Evolutionary conservation across 2,113 vertebrate genomes (phyloP).

Genomic region (Hiodon alosoides): DNA sequence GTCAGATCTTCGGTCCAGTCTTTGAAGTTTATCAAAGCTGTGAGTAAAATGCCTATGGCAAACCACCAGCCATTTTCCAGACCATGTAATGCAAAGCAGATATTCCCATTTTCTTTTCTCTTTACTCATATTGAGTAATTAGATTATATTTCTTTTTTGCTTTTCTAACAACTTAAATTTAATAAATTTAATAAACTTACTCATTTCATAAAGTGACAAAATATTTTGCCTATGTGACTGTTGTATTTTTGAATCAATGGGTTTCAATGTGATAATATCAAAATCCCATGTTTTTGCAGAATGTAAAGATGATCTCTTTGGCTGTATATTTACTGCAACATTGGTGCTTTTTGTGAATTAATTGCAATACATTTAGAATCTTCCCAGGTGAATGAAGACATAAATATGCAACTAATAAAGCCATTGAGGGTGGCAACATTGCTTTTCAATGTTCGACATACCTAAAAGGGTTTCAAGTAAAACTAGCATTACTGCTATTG

Average conservation of each 20-base stretch:
- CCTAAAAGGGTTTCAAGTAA: too few relatives aligned
- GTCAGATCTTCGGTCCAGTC: slow-evolving; percentile 69
- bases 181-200: too few relatives aligned
- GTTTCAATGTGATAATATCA: background rate
- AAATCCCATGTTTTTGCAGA: background rate
- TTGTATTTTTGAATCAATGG: background rate
- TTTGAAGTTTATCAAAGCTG: slow-evolving; percentile 80
- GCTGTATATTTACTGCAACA: background rate
- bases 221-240: background rate
- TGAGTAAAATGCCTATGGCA: slow-evolving; percentile 57
- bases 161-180: background rate
- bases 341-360: too few relatives aligned
- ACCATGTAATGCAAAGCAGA: slow-evolving; percentile 77
- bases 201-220: too few relatives aligned
- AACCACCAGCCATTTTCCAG: slow-evolving; percentile 69
- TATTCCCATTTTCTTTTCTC: slow-evolving; percentile 66
- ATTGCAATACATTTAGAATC: too few relatives aligned
- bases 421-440: too few relatives aligned
- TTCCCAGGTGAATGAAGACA: too few relatives aligned
- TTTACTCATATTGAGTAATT: background rate
- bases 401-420: too few relatives aligned
- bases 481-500: too few relatives aligned
- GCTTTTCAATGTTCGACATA: too few relatives aligned
- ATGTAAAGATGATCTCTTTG: background rate
- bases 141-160: background rate